Evolutionary conservation across 2,888 invertebrate genomes (phyloP).

Genomic region (Proisotoma minuta): DNA sequence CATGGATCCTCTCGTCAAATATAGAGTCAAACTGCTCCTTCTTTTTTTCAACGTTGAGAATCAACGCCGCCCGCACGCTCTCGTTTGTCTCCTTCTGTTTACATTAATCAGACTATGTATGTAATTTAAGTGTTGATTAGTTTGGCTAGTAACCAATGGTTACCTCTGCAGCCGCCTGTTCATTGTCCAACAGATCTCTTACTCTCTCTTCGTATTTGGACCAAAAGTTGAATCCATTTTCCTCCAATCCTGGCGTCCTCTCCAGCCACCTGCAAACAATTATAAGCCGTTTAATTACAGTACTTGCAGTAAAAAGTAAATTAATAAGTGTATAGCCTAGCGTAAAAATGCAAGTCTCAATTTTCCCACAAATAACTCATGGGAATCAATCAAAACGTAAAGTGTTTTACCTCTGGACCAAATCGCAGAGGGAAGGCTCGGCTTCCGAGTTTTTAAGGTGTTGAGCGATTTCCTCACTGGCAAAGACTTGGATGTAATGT

Average conservation of each 20-base stretch:
- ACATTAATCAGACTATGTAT: too few species aligned
- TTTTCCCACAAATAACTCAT: too few species aligned
- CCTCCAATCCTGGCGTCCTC: slow-evolving; percentile 84
- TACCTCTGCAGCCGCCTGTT: slow-evolving; percentile 63
- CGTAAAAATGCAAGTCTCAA: too few species aligned
- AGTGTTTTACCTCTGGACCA: slow-evolving; percentile 64
- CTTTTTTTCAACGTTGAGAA: slow-evolving; percentile 71
- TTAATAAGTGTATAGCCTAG: too few species aligned
- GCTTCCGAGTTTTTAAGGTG: slow-evolving; percentile 65
- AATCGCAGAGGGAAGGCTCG: slow-evolving; percentile 75
- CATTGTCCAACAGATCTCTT: slow-evolving; percentile 64
- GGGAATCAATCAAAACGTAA: not conserved
- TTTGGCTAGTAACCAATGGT: slow-evolving; percentile 4
- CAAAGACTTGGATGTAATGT: slow-evolving; percentile 77
- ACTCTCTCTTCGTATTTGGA: slow-evolving; percentile 76
- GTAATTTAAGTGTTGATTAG: too few species aligned
- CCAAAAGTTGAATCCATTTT: slow-evolving; percentile 88
- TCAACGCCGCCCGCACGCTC: slow-evolving; percentile 60
- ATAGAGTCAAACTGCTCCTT: slow-evolving; percentile 83
- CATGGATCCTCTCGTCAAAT: slow-evolving; percentile 78
- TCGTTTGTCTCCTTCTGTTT: slow-evolving; percentile 62
- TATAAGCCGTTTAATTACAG: too few species aligned
- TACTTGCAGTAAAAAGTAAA: too few species aligned
- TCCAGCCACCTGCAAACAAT: slow-evolving; percentile 81
- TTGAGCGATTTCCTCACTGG: slow-evolving; percentile 62